Conservation (phyloP, 2,113 vertebrate species). For the Mastomys natalensis region DNA sequence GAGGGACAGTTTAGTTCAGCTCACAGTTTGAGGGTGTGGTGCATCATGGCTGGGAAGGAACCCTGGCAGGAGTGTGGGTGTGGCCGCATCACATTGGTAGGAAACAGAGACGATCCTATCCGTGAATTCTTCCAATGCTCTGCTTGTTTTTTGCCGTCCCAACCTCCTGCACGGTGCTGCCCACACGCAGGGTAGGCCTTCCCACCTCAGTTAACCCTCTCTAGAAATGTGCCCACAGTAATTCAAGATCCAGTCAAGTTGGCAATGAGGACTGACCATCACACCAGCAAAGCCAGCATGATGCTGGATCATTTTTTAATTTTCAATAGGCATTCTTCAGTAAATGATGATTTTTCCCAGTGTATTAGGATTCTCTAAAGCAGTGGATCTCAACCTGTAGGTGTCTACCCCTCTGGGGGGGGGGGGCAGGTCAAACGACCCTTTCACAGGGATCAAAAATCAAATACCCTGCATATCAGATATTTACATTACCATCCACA, state of each 20-base stretch:
- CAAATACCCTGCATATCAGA: neutral
- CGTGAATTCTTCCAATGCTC: neutral
- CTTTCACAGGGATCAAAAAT: neutral
- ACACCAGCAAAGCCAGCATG: too few relatives aligned
- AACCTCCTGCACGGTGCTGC: too few relatives aligned
- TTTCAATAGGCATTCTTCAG: neutral
- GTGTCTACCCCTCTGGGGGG: neutral
- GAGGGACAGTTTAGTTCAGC: too few relatives aligned
- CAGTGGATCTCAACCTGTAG: neutral
- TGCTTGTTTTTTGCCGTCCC: neutral
- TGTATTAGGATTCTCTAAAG: neutral
- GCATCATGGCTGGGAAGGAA: neutral
- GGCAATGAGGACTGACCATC: neutral
- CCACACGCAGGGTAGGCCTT: neutral
- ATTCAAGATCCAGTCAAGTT: neutral
- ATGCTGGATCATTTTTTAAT: neutral
- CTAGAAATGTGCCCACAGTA: neutral
- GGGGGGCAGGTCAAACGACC: fast-evolving
- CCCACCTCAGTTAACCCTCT: neutral
- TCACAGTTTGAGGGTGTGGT: neutral
- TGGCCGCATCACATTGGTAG: neutral
- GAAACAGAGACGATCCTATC: neutral
- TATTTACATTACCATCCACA: neutral
- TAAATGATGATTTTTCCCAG: neutral
- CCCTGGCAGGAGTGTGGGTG: too few relatives aligned